A percentile compares a stretch with the other conserved stretches of the same genome.
These are phyloP conservation scores for Fragum fragum DNA, from an alignment of 2,888 invertebrate species.

Conservation along the genomic window DNA sequence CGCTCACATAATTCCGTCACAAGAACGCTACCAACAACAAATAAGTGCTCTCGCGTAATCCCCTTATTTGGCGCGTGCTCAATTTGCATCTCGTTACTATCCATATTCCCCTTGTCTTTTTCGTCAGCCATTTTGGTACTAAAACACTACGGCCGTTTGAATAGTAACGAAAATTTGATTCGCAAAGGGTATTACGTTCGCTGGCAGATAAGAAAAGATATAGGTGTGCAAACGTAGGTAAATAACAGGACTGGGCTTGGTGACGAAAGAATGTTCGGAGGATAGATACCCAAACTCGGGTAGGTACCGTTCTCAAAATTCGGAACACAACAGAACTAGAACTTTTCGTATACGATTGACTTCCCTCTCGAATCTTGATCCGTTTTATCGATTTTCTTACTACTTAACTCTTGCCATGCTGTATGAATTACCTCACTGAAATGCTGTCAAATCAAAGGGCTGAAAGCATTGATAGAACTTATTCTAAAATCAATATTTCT, in stretches of 20 bases:
- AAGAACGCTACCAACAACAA: constrained; percentile 75
- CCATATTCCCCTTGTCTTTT: neutral
- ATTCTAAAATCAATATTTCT: too few species aligned
- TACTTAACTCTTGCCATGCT: too few species aligned
- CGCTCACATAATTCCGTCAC: constrained; percentile 81
- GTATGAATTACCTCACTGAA: too few species aligned
- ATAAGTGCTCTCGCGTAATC: constrained; percentile 54
- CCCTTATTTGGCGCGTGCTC: neutral
- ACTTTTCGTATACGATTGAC: too few species aligned
- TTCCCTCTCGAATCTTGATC: too few species aligned
- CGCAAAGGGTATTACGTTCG: neutral
- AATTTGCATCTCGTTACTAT: neutral
- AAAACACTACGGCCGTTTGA: neutral
- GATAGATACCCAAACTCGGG: too few species aligned
- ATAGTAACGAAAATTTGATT: neutral
- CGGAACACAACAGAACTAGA: too few species aligned
- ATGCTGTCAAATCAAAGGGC: too few species aligned
- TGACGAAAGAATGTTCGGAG: neutral
- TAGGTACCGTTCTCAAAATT: too few species aligned
- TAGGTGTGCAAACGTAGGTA: neutral
- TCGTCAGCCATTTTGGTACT: neutral
- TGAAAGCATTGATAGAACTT: too few species aligned
- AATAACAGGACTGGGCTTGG: neutral
- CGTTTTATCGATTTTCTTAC: too few species aligned
- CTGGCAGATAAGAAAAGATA: neutral